Evolutionary conservation across 2,888 invertebrate genomes (phyloP).

Genomic region (Elmis aenea): DNA sequence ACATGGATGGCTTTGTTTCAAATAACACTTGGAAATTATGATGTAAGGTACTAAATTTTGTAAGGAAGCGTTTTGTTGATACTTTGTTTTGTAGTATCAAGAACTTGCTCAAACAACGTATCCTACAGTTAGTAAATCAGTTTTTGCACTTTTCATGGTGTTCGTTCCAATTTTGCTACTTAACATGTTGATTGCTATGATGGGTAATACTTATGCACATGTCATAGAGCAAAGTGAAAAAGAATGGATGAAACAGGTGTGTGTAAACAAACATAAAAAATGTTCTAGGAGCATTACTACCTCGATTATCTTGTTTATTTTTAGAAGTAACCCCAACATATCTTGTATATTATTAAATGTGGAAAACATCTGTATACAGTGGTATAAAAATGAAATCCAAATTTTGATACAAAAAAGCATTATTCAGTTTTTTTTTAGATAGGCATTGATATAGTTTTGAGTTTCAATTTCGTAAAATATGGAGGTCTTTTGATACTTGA

Average conservation of each 20-base stretch:
- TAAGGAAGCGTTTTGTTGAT: neutral
- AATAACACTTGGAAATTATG: constrained; percentile 96
- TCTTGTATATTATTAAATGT: too few relatives aligned
- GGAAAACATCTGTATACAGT: too few relatives aligned
- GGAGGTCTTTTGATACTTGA: too few relatives aligned
- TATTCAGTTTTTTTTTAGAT: too few relatives aligned
- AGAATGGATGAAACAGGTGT: constrained; percentile 94
- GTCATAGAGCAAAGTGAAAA: constrained; percentile 98
- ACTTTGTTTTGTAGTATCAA: constrained; percentile 70
- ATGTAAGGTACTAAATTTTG: constrained; percentile 58
- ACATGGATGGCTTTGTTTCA: constrained; percentile 99
- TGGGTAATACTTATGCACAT: constrained; percentile 98
- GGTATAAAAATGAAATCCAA: too few relatives aligned
- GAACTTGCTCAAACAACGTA: constrained; percentile 87
- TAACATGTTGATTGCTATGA: constrained; percentile 99
- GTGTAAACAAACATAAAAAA: too few relatives aligned
- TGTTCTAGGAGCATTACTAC: too few relatives aligned
- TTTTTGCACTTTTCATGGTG: constrained; percentile 98
- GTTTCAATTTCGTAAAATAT: too few relatives aligned
- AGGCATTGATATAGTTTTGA: too few relatives aligned
- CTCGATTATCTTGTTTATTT: too few relatives aligned
- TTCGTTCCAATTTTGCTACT: constrained; percentile 93
- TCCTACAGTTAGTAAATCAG: constrained; percentile 86
- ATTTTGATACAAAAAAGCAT: too few relatives aligned
- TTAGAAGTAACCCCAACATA: too few relatives aligned